Evolutionary conservation across 1,140 invertebrate genomes (phyloP).

Genomic region (Rhyzopertha dominica): DNA sequence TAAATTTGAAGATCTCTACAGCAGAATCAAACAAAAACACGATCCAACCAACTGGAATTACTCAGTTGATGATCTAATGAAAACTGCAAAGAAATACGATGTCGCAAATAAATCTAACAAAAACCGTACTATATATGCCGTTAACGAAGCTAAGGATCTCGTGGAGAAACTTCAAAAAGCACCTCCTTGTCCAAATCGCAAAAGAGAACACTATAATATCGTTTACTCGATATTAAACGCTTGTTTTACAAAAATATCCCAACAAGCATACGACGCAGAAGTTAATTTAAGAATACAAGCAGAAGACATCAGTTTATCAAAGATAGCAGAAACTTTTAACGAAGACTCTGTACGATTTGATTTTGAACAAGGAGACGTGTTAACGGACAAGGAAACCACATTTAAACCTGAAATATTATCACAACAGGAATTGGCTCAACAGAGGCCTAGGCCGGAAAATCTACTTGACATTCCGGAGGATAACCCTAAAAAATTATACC

Average conservation of each 20-base stretch:
- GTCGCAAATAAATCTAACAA: constrained; percentile 4
- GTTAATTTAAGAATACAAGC: too few species aligned
- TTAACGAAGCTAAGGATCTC: constrained; percentile 13
- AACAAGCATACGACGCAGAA: too few species aligned
- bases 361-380: too few species aligned
- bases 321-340: too few species aligned
- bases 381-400: too few species aligned
- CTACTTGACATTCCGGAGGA: too few species aligned
- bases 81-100: constrained; percentile 5
- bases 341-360: too few species aligned
- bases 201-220: constrained; percentile 22
- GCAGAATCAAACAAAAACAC: constrained; percentile 11
- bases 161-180: constrained; percentile 21
- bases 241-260: constrained; percentile 17
- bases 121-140: constrained; percentile 2
- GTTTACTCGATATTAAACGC: constrained; percentile 18
- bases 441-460: too few species aligned
- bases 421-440: too few species aligned
- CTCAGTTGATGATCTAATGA: constrained; percentile 16
- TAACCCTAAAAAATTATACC: too few species aligned
- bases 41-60: constrained; percentile 22
- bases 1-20: constrained; percentile 24
- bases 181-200: constrained; percentile 16
- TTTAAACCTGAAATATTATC: too few species aligned
- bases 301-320: too few species aligned